Evolutionary conservation across 2,113 vertebrate species (phyloP), one percentile per base, ranked within the genome.

Genomic region (Casuarius casuarius): DNA sequence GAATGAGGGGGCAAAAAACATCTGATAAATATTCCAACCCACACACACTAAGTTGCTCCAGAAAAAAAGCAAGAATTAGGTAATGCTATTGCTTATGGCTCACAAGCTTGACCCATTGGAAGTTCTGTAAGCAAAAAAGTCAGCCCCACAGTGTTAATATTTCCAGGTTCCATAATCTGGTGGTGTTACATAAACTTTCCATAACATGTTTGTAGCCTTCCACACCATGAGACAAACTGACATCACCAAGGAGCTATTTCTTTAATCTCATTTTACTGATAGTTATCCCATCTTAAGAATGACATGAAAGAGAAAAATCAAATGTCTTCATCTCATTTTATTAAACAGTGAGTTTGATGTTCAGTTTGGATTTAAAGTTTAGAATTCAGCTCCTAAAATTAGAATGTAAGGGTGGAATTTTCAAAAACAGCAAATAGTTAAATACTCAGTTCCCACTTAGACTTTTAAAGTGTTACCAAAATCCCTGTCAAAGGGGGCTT

Each of bases 1-100:
- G 20, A 84, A 78, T 18, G 15, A 48, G 31, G 28, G 7, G 16
- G 2, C 0, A 23, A 16, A 52, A 51, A 48, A 0, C 1, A 20
- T 35, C 48, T 66, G 18, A 94, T 58, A 77, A 66, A 9, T 81
- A 8, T 80, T 82, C 42, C 38, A 59, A 19, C 9, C 7, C 25
- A 51, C 2, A 20, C 49, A 54, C 67, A 84, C 6, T 62, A 44
- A 56, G n/a, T 71, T 78, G 31, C 44, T 95, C 48, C 31, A 42
- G 21, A 31, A 61, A 92, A 19, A 87, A 87, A 38, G 40, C 33
- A 33, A 52, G 59, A 63, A n/a, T 75, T 83, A 35, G 84, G 11
- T 65, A 78, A 52, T 38, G 65, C 40, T 42, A 59, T 38, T 94
- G 31, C 23, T 89, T 35, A 59, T 88, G 58, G 74, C 58, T 94